These are phyloP conservation scores for Menidia beryllina DNA, from an alignment of 2,113 vertebrate genomes.

Conservation along the genomic window DNA sequence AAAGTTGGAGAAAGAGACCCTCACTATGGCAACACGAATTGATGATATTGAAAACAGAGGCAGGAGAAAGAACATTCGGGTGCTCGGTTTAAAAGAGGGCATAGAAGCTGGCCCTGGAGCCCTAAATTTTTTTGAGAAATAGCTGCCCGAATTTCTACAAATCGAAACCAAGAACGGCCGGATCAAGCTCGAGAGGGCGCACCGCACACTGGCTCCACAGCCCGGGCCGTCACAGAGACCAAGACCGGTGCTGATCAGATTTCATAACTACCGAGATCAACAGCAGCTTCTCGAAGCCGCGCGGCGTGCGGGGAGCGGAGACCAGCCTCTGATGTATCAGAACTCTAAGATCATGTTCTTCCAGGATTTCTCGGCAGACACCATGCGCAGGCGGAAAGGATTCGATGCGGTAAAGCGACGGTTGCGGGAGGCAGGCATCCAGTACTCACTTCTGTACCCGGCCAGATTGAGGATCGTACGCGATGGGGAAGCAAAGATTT, in stretches of 20 bases:
- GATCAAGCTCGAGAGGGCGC: background rate
- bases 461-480: too few relatives aligned
- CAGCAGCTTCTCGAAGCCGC: background rate
- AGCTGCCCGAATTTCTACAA: background rate
- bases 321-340: too few relatives aligned
- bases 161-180: background rate
- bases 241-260: background rate
- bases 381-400: too few relatives aligned
- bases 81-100: background rate
- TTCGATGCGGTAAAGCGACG: too few relatives aligned
- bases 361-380: too few relatives aligned
- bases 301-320: too few relatives aligned
- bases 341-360: too few relatives aligned
- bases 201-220: background rate
- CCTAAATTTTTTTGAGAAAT: background rate
- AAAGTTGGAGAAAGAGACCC: too few relatives aligned
- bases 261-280: background rate
- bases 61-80: background rate
- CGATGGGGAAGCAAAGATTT: too few relatives aligned
- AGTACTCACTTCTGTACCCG: too few relatives aligned
- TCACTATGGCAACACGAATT: background rate
- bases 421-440: too few relatives aligned
- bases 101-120: too few relatives aligned
- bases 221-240: background rate
- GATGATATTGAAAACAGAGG: background rate